Percentiles rank a stretch among this genome's conserved stretches.
Evolutionary conservation across 2,113 vertebrate species (phyloP).

Genomic region (Sylvietta virens): DNA sequence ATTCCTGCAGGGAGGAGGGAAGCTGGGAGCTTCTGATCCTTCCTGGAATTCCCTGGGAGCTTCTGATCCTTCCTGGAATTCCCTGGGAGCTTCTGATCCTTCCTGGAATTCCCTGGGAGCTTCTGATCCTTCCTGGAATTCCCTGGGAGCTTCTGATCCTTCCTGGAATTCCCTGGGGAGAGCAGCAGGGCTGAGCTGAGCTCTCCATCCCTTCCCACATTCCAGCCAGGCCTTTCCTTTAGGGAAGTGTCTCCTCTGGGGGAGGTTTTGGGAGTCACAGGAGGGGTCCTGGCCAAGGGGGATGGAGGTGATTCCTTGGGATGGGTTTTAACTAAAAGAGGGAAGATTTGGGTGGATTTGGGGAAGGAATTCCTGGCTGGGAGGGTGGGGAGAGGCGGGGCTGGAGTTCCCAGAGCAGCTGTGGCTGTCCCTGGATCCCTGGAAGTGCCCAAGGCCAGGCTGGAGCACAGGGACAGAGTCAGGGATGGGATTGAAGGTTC

Average conservation of each 20-base stretch:
- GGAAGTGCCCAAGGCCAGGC: background rate
- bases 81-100: too few relatives aligned
- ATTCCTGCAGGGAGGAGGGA: background rate
- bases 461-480: background rate
- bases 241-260: background rate
- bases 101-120: background rate
- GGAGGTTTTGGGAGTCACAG: background rate
- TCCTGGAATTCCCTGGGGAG: background rate
- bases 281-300: accelerated
- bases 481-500: background rate
- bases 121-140: background rate
- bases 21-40: background rate
- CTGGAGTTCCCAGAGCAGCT: background rate
- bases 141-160: background rate
- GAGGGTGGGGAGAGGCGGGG: background rate
- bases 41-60: background rate
- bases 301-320: background rate
- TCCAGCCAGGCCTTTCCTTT: background rate
- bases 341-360: background rate
- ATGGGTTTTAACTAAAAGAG: background rate
- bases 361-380: background rate
- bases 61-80: background rate
- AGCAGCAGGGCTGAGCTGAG: background rate
- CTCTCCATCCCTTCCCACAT: background rate
- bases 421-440: background rate